These are phyloP conservation scores for Morus bassanus DNA, from an alignment of 2,797 vertebrate species.

Conservation along the genomic window DNA sequence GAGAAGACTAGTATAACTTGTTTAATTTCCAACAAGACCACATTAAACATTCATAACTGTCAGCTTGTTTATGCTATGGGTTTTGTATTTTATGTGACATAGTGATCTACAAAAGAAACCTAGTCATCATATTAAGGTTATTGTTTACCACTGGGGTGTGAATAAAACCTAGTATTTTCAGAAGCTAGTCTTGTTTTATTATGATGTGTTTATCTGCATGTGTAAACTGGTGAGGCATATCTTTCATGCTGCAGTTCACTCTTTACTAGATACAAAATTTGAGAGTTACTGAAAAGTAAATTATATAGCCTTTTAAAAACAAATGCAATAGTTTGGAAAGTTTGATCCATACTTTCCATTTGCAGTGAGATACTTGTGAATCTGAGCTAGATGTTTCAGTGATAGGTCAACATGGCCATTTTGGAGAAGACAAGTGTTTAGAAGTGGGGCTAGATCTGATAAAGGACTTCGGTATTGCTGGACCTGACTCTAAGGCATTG, in stretches of 20 bases:
- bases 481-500: not conserved
- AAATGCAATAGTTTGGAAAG: not conserved
- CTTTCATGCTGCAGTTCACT: constrained; percentile 51
- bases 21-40: constrained; percentile 74
- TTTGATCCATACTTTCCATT: not conserved
- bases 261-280: not conserved
- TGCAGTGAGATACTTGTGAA: not conserved
- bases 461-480: constrained; percentile 23
- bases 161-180: constrained; percentile 82
- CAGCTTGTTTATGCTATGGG: constrained; percentile 77
- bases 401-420: not conserved
- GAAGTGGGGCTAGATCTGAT: constrained; percentile 44
- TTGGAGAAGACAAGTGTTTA: not conserved
- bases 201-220: constrained; percentile 52
- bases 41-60: constrained; percentile 72
- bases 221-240: constrained; percentile 30
- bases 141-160: constrained; percentile 76
- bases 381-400: not conserved
- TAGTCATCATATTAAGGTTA: constrained; percentile 72
- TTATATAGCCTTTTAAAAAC: not conserved
- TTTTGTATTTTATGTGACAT: constrained; percentile 78
- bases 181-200: constrained; percentile 73
- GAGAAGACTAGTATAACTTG: constrained; percentile 65
- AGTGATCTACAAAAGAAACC: constrained; percentile 72
- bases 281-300: constrained; percentile 1